phyloP scores from a whole-genome alignment of 30 jellyfish, hydroid and myxozoan species.

The Hydra vulgaris region DNA sequence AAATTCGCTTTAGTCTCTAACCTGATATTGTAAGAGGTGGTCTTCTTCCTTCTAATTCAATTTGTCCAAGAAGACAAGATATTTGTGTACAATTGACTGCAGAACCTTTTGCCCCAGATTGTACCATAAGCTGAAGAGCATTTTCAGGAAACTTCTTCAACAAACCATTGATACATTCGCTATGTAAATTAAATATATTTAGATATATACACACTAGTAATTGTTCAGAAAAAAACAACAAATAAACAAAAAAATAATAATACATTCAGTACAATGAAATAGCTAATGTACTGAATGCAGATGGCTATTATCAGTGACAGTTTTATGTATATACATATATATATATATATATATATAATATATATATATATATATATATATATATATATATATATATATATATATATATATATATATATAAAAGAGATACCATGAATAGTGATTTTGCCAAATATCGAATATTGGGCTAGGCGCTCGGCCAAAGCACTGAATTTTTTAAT shows the following conservation, averaged over 20 bases:
- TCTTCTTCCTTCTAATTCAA: slow-evolving; percentile 98
- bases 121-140: slow-evolving; percentile 96
- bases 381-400: too few species aligned
- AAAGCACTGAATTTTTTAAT: too few species aligned
- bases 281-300: background rate
- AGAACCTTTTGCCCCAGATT: slow-evolving; percentile 99
- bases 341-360: too few species aligned
- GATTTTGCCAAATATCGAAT: too few species aligned
- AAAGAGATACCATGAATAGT: too few species aligned
- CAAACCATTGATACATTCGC: slow-evolving; percentile 87
- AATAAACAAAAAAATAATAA: too few species aligned
- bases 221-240: background rate
- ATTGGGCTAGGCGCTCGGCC: too few species aligned
- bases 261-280: slow-evolving; percentile 1
- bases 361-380: too few species aligned
- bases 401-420: too few species aligned
- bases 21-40: slow-evolving; percentile 94
- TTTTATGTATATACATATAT: too few species aligned
- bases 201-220: background rate
- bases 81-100: slow-evolving; percentile 97
- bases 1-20: too few species aligned
- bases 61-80: slow-evolving; percentile 97
- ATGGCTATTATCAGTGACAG: too few species aligned
- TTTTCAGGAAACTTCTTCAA: slow-evolving; percentile 81
- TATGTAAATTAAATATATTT: slow-evolving; percentile 2